A percentile compares a stretch with the other conserved stretches of the same genome.
Conservation (phyloP, 2,888 invertebrate genomes). For the Mimumesa dahlbomi region DNA sequence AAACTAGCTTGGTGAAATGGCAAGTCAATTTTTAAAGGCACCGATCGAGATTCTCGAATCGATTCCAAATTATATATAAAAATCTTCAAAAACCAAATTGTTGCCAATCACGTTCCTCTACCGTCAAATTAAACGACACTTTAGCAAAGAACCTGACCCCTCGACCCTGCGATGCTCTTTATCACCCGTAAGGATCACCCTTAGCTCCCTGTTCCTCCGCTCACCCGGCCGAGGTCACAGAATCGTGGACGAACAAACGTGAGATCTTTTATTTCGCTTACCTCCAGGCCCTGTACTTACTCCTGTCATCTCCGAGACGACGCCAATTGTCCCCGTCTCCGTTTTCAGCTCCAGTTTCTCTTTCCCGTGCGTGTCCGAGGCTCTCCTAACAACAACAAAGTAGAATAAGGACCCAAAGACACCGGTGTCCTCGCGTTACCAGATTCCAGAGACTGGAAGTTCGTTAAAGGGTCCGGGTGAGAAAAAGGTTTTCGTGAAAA, state of each 20-base stretch:
- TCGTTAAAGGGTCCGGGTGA: constrained; percentile 9
- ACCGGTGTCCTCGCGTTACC: constrained; percentile 31
- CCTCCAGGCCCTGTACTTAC: not conserved
- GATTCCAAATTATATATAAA: not conserved
- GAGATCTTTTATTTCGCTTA: constrained; percentile 21
- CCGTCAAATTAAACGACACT: too few species aligned
- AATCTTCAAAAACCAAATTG: not conserved
- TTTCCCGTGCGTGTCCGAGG: not conserved
- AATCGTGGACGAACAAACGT: not conserved
- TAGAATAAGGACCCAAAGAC: constrained; percentile 45
- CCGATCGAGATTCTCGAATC: not conserved
- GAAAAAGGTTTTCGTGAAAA: not conserved
- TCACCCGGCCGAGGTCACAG: not conserved
- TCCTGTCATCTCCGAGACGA: constrained; percentile 11
- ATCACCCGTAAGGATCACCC: not conserved
- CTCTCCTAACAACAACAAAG: constrained; percentile 21
- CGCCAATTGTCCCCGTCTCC: constrained; percentile 7
- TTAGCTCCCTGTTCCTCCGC: not conserved
- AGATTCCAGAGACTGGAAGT: constrained; percentile 14
- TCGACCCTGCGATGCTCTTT: constrained; percentile 29
- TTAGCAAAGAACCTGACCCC: too few species aligned
- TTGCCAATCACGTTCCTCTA: not conserved
- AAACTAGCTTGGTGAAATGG: too few species aligned
- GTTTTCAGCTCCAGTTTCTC: not conserved
- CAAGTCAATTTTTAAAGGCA: not conserved